Conservation (phyloP, 2,797 vertebrate genomes). For the Xenentodon cancila region DNA sequence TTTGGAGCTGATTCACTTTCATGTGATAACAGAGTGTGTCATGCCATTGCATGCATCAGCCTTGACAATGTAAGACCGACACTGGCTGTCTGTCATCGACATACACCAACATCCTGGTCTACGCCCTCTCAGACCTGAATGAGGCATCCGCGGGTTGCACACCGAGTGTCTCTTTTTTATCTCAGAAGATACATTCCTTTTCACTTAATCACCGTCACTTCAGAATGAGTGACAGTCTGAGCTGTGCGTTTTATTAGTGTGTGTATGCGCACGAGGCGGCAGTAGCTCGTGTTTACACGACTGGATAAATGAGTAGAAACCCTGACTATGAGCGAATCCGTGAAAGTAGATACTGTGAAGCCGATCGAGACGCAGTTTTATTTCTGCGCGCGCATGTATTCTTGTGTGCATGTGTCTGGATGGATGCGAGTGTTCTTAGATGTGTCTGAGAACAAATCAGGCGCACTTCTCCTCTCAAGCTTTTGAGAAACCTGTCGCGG, state of each 20-base stretch:
- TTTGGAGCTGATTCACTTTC: constrained; percentile 64
- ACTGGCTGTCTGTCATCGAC: constrained; percentile 62
- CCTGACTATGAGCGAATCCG: constrained; percentile 7
- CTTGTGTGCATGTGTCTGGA: constrained; percentile 12
- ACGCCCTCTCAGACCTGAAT: constrained; percentile 48
- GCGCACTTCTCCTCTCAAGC: constrained; percentile 32
- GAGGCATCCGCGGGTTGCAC: constrained; percentile 34
- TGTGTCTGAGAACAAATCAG: constrained; percentile 39
- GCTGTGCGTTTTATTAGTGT: constrained; percentile 27
- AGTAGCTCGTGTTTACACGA: constrained; percentile 18
- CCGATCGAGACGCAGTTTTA: constrained; percentile 45
- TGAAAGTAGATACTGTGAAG: constrained; percentile 5
- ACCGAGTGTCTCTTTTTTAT: constrained; percentile 47
- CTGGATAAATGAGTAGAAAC: constrained; percentile 12
- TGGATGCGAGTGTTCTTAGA: constrained; percentile 34
- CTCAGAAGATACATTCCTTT: constrained; percentile 57
- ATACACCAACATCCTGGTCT: constrained; percentile 48
- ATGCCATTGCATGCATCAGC: constrained; percentile 55
- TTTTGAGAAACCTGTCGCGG: constrained; percentile 52
- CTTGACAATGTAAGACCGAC: constrained; percentile 36
- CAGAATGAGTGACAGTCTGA: constrained; percentile 15
- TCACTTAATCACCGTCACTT: constrained; percentile 49
- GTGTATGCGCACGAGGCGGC: constrained; percentile 6
- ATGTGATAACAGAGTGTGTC: constrained; percentile 64
- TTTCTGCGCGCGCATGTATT: constrained; percentile 8